Evolutionary conservation across 2,888 invertebrate genomes (phyloP), one percentile per base, ranked within the genome.

Genomic region (Acrocera orbiculus): DNA sequence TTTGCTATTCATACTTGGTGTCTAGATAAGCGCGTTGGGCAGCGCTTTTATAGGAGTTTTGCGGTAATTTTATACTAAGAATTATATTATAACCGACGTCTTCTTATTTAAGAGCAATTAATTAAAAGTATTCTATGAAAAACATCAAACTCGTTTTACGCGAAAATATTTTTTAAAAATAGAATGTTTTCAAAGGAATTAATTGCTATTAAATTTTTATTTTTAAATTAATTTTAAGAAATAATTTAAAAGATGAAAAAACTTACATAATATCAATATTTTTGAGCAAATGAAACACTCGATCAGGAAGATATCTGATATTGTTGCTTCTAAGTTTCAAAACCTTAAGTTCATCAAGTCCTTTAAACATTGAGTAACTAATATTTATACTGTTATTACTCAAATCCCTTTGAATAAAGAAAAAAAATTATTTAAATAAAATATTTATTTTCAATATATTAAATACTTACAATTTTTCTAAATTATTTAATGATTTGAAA

Each of bases 241-340:
- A 17, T 5, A 27, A 16, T 26, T 4, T 9, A 27, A 4, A 16
- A 16, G 4, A 10, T 16, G 2, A 15, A 11, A 17, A 27, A 17
- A 5, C 59, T 57, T 53, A 74, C 55, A 81, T 62, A 41, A 68
- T 63, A 50, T 68, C 69, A 42, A 90, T 72, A 42, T 71, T 75
- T 43, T 70, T 72, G 46, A 92, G 70, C 34, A 82, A 83, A 69
- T 76, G 87, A 60, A 93, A 93, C 33, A 87, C 80, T 36, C 87
- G 92, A 66, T 89, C 89, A 50, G 76, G 73, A 36, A 93, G 66
- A 46, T 69, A 68, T 35, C 68, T 65, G 46, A 93, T 82, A 44
- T 70, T 69, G 58, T 93, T 93, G 45, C 77, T 70, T 51, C 77
- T 76, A 38, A 93, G 61, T 53, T 79, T 81, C 26, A 93, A 63